Evolutionary conservation across 2,888 invertebrate genomes (phyloP), one percentile per base, ranked within the genome.

Genomic region (Athrips mouffetella): DNA sequence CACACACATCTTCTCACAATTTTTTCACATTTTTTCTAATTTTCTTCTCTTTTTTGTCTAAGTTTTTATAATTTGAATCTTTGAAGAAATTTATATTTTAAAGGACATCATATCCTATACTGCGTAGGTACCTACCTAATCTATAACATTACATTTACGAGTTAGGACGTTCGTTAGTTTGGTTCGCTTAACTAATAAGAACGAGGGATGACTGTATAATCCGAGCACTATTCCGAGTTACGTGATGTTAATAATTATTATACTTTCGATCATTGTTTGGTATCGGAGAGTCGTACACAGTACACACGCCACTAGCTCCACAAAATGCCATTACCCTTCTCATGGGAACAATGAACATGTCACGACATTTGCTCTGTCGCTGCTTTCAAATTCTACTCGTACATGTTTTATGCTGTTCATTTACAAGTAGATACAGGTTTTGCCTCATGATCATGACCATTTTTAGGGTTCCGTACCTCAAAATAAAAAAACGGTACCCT

Each of bases 181-280:
- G 21, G 64, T 61, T 62, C 66, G 66, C 69, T 70, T 70, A 72
- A 73, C 69, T 56, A 67, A 66, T 66, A 53, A 57, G 53, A 65
- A 78, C 76, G 72, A 66, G 69, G 55, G 57, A 52, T 54, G 79
- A 78, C 76, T 80, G 52, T 58, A 62, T 70, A 71, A 78, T 37
- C 18, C 21, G 13, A 3, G 21, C 1, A 20, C n/a, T n/a, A n/a
- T 73, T 73, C 53, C 48, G 58, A 45, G 66, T 77, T 77, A 78
- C 78, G 80, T 80, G 78, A 76, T 68, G 69, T 57, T 59, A 66
- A 75, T 79, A 69, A 73, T 70, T 70, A 72, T 70, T 63, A 67
- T 64, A 58, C 70, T 71, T 74, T 70, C 65, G 59, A 69, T 71
- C 61, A 59, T 58, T 59, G 47, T 35, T 48, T 58, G 48, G 46